phyloP scores from a whole-genome alignment of 2,797 vertebrate species.

The Peromyscus nudipes region DNA sequence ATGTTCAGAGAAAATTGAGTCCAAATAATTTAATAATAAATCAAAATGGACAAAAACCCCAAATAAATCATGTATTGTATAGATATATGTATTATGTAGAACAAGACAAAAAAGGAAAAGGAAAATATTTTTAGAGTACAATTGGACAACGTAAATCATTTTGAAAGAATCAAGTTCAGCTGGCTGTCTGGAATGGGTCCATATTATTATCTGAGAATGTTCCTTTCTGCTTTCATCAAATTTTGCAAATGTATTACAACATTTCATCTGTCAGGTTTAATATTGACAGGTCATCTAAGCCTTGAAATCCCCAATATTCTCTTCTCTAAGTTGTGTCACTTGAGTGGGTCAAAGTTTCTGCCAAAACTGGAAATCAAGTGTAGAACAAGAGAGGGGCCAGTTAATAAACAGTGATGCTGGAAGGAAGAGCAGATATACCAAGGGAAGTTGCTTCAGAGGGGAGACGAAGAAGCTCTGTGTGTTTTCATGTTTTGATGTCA shows the following conservation, averaged over 20 bases:
- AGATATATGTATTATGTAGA: constrained; percentile 35
- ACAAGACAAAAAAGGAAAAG: constrained; percentile 67
- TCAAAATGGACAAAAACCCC: constrained; percentile 84
- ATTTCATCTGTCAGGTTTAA: constrained; percentile 82
- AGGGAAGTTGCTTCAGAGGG: background rate
- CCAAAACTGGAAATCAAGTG: constrained; percentile 45
- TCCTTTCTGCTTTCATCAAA: constrained; percentile 83
- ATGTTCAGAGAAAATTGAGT: constrained; percentile 80
- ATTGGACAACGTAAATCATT: constrained; percentile 41
- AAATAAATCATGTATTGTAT: constrained; percentile 73
- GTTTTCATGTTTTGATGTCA: constrained; percentile 9
- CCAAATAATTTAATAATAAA: constrained; percentile 80
- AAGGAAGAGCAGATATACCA: background rate
- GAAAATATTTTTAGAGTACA: constrained; percentile 57
- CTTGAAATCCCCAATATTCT: constrained; percentile 63
- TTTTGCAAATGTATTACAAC: constrained; percentile 76
- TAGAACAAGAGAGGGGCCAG: background rate
- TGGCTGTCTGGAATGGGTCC: constrained; percentile 65
- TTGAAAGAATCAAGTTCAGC: constrained; percentile 68
- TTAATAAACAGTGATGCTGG: background rate
- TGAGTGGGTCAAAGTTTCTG: constrained; percentile 70
- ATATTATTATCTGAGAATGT: constrained; percentile 78
- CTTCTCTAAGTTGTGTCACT: constrained; percentile 76
- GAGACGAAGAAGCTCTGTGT: background rate
- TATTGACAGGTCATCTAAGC: constrained; percentile 54